Evolutionary conservation across 2,797 vertebrate species (phyloP).

Genomic region (Neosilurus hyrtlii): DNA sequence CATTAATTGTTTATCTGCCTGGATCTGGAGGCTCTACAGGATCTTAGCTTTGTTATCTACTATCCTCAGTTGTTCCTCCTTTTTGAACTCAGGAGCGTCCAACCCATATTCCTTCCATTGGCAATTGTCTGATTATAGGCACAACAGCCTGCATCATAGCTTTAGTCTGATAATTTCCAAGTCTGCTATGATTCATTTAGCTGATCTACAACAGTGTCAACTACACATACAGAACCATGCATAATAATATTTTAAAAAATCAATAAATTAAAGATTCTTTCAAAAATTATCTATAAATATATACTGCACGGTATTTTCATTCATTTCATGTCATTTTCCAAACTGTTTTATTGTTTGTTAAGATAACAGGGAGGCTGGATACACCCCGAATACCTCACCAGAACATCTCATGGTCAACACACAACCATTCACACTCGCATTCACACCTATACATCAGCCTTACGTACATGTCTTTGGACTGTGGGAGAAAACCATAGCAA

Average conservation of each 20-base stretch:
- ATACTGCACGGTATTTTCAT: no score
- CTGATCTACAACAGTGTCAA: background rate
- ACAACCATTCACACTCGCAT: no score
- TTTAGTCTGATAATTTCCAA: background rate
- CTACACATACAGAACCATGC: background rate
- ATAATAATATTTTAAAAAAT: background rate
- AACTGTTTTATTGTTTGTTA: no score
- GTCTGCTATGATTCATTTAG: background rate
- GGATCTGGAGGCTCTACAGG: constrained; percentile 7
- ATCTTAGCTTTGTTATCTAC: constrained; percentile 19
- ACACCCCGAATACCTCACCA: no score
- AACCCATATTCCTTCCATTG: constrained; percentile 6
- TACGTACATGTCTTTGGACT: no score
- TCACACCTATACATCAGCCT: no score
- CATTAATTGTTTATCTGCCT: constrained; percentile 27
- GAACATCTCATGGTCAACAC: no score
- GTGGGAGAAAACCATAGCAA: no score
- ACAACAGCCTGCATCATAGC: background rate
- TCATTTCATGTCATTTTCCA: no score
- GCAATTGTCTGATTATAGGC: constrained; percentile 7
- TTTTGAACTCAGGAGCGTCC: constrained; percentile 2
- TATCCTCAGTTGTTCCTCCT: constrained; percentile 9
- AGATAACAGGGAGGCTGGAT: no score
- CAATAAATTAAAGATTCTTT: background rate
- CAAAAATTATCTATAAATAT: background rate